A percentile compares a stretch with the other conserved stretches of the same genome.
Evolutionary conservation across 2,113 vertebrate genomes (phyloP).

Genomic region (Carollia perspicillata): DNA sequence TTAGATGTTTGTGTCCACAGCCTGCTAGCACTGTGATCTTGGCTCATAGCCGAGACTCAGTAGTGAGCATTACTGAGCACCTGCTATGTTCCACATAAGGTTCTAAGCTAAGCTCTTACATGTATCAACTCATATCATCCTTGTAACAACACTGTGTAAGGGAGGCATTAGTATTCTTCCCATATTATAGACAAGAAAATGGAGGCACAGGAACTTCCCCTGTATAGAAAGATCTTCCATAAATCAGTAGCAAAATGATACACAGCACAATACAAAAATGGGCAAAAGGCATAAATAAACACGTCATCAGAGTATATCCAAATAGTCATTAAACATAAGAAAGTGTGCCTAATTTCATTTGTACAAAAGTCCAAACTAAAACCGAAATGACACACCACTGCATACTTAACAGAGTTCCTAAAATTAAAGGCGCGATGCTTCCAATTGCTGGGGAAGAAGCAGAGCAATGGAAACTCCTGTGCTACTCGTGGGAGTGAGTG

Average conservation of each 20-base stretch:
- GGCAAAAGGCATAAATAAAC: neutral
- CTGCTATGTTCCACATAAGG: fast-evolving
- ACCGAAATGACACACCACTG: neutral
- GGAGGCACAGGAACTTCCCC: neutral
- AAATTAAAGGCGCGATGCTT: neutral
- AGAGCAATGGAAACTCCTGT: neutral
- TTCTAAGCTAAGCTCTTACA: neutral
- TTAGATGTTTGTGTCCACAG: no score
- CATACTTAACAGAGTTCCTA: neutral
- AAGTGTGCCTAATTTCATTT: neutral
- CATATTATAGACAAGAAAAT: neutral
- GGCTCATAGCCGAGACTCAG: no score
- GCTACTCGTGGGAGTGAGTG: fast-evolving
- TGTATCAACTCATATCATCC: neutral
- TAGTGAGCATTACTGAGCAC: neutral
- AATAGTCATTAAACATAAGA: neutral
- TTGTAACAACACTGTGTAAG: neutral
- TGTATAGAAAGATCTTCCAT: neutral
- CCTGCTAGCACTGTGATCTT: neutral
- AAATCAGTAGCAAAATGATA: neutral
- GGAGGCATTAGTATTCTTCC: neutral
- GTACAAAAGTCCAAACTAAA: neutral
- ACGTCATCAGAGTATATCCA: neutral
- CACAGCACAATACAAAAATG: neutral
- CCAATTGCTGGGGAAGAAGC: neutral